Base-by-base conservation (phyloP, 2,888 invertebrate species). In the Hetaerina titia region DNA sequence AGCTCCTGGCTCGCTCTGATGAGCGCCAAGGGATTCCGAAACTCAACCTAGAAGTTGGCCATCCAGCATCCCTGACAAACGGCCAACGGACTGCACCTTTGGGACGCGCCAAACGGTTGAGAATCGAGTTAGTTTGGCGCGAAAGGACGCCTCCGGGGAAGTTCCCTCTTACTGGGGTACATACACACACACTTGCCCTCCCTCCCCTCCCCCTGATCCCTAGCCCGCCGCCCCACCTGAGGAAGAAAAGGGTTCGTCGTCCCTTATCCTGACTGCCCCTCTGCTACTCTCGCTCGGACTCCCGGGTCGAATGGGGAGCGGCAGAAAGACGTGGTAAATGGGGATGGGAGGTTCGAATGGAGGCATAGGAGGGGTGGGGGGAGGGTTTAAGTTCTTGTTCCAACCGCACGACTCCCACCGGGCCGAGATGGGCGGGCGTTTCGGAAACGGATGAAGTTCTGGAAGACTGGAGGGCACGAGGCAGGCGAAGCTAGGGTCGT, bases 21-120 rank as follows among this genome's bases (percentile, higher is more conserved):
- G 92, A 92, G 92, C 92, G 92, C 92, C 92, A 9, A n/a, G 92
- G 92, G 92, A 69, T 56, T 92, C 69, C 56, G 81, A 81, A 81
- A 92, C n/a, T 69, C 56, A 22, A 22, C 92, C 69, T 56, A 92
- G 57, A 92, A 92, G 64, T 92, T 92, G 69, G 92, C 69, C 92
- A 92, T 92, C 89, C 89, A 58, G 89, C 57, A 56, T 89, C 58
- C 56, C 69, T 92, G 92, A 92, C 92, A 92, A 92, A 92, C 92
- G 92, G 74, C 92, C 69, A 13, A 64, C 92, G 56, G 56, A 92
- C 92, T 64, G n/a, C 92, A 92, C 92, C 92, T 92, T 22, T 56
- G 92, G 92, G 92, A 92, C 92, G n/a, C 64, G 69, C 81, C 81
- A 81, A 92, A 92, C 92, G 69, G 69, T 92, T 92, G 92, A 64